Base-by-base conservation (phyloP, 2,888 invertebrate genomes). In the Agonopterix arenella region DNA sequence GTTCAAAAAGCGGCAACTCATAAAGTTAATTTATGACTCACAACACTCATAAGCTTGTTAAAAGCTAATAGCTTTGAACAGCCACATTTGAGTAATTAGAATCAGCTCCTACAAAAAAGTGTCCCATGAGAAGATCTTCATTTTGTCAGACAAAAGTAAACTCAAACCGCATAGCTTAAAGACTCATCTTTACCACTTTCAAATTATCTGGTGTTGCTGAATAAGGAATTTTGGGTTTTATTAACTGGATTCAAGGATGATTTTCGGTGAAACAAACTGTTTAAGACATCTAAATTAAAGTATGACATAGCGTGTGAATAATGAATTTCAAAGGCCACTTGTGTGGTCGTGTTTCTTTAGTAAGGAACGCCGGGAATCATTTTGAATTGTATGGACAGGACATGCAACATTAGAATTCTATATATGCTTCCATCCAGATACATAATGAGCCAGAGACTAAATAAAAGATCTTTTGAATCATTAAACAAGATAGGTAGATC, bases 261-360 rank as follows among this genome's bases (percentile, higher is more conserved):
- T 47, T 47, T 44, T 37, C 38, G n/a, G 8, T 8, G 10, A 36
- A 50, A 37, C 40, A 52, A 44, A 42, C 42, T 18, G 50, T 49
- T 49, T 51, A 49, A 54, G 61, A 63, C 60, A 52, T 64, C 62
- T 69, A 65, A 69, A 69, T 70, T 69, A 68, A 56, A 59, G 60
- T 56, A 64, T 69, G 72, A 70, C 67, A 62, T 59, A 66, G 61
- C 65, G 69, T 68, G 71, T 62, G 73, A 72, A 73, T 64, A 58
- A 63, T 63, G 53, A 47, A 51, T 54, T 53, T 52, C 57, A 57
- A 59, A 60, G 55, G 48, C 52, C 50, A 46, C 54, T 54, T 52
- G 51, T 48, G 54, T 49, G 54, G 53, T 50, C 52, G 37, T 18
- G 7, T 28, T 28, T 28, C 28, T 28, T 28, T 28, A 28, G 28